These are phyloP conservation scores for Cossypha heuglini DNA, from an alignment of 2,797 vertebrate genomes.

Conservation along the genomic window DNA sequence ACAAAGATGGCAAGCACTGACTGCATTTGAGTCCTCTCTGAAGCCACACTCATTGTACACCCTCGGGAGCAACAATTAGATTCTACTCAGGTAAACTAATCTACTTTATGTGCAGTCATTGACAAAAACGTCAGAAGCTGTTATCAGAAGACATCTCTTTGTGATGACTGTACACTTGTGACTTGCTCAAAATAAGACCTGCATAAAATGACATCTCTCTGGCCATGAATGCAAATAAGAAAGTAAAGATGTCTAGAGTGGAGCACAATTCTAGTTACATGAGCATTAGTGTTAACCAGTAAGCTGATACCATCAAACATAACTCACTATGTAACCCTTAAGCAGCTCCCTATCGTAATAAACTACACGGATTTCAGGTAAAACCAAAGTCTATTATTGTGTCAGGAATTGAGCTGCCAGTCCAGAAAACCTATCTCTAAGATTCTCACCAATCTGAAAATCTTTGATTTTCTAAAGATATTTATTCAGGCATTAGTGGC, in stretches of 20 bases:
- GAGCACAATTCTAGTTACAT: background rate
- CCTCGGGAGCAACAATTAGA: background rate
- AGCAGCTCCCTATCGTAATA: background rate
- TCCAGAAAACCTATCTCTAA: background rate
- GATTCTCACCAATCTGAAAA: background rate
- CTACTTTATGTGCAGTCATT: constrained; percentile 26
- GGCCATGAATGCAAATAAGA: background rate
- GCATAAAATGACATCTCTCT: background rate
- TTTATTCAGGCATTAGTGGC: background rate
- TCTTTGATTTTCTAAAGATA: background rate
- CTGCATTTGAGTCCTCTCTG: background rate
- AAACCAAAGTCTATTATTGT: background rate
- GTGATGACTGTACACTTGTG: constrained; percentile 15
- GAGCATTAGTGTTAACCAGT: background rate
- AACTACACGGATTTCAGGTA: background rate
- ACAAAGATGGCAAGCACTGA: background rate
- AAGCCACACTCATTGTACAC: background rate
- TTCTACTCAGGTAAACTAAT: constrained; percentile 37
- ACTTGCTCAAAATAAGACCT: background rate
- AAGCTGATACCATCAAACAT: background rate
- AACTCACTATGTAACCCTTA: background rate
- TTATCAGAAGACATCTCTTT: constrained; percentile 9
- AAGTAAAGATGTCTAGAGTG: background rate
- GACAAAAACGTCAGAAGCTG: constrained; percentile 29
- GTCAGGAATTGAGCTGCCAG: background rate